A percentile compares a stretch with the other conserved stretches of the same genome.
Evolutionary conservation across 2,888 invertebrate species (phyloP).

Genomic region (Sminthurinus aureus): DNA sequence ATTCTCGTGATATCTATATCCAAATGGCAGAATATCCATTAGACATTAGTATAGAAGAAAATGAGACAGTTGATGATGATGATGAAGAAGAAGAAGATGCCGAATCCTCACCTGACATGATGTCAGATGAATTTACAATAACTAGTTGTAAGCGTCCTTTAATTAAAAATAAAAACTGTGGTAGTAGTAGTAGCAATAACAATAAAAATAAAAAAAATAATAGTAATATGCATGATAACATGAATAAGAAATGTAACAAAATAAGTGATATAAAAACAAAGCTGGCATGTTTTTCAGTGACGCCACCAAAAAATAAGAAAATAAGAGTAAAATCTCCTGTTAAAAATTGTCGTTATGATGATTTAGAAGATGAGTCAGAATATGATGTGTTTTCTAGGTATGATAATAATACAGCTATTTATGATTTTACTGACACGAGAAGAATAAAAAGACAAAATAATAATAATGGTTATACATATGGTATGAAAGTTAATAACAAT

Average conservation of each 20-base stretch:
- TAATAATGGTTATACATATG: too few relatives aligned
- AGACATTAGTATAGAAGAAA: slow-evolving; percentile 31
- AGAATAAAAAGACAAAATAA: background rate
- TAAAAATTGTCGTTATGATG: background rate
- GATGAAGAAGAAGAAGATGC: background rate
- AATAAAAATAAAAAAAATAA: background rate
- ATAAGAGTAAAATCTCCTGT: background rate
- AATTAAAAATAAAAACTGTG: too few relatives aligned
- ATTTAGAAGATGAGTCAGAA: background rate
- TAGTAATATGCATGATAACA: background rate
- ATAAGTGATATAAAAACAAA: background rate
- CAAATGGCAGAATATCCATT: slow-evolving; percentile 28
- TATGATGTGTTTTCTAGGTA: slow-evolving; percentile 17
- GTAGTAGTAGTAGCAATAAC: background rate
- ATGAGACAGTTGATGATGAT: background rate
- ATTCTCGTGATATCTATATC: slow-evolving; percentile 41
- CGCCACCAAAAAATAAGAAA: background rate
- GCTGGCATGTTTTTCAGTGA: too few relatives aligned
- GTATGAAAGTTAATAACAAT: too few relatives aligned
- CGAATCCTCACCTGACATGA: background rate
- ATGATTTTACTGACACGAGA: slow-evolving; percentile 21
- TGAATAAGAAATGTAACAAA: background rate
- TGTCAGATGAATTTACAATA: slow-evolving; percentile 22
- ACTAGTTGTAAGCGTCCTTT: background rate
- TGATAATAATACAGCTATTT: background rate